Evolutionary conservation across 2,888 invertebrate species (phyloP), one percentile per base, ranked within the genome.

Genomic region (Noctua comes): DNA sequence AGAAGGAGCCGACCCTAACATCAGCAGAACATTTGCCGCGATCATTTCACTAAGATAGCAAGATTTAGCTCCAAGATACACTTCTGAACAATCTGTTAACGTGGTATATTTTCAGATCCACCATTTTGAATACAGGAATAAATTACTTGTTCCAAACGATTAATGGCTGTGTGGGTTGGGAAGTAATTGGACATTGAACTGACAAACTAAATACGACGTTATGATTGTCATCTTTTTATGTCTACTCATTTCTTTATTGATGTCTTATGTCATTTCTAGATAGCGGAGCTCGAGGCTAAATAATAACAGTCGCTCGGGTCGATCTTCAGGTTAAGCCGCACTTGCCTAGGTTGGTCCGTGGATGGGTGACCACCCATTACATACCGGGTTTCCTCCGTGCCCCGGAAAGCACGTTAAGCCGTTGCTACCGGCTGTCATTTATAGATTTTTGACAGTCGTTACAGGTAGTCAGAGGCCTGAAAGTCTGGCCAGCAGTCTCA

Each of bases 11-110:
- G 88, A 64, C 88, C 89, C 88, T 84, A 68, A 46, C 31, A 40
- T 72, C 51, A 46, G 24, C 36, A 73, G 46, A 51, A 11, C 75
- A 73, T 48, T 69, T 79, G 79, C 79, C 72, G 71, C 74, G 90
- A 90, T 90, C 77, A 76, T 86, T 86, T 83, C 84, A 79, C 76
- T 57, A 66, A 84, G 87, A 90, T 87, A 80, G 77, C 79, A 75
- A 81, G 81, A 87, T 87, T 83, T 76, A 86, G 81, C 84, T 75
- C 40, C 64, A 71, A 87, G 89, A 86, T 90, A 80, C 70, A 76
- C 73, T 81, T 85, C 85, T 73, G 82, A 80, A 82, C 80, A 73
- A 90, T 87, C 74, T 83, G 84, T 88, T 80, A 85, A 76, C 82
- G 68, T 78, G 68, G 27, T 70, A 71, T 90, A 88, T 90, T 85